A percentile compares a stretch with the other conserved stretches of the same genome.
Conservation (phyloP, 2,888 invertebrate genomes). For the Chymomyza procnemis region DNA sequence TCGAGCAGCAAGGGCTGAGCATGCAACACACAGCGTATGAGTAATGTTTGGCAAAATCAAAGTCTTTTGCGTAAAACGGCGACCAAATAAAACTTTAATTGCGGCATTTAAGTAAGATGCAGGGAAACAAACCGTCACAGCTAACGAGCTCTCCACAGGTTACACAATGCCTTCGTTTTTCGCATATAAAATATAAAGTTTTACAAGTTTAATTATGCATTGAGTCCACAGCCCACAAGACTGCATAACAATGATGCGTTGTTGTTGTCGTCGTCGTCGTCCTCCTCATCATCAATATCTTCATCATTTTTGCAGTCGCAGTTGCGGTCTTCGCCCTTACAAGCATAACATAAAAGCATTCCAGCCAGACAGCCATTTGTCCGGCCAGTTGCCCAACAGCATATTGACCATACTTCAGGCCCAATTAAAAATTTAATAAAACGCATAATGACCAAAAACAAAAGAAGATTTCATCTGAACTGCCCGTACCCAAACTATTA, state of each 20-base stretch:
- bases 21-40: conserved; percentile 47
- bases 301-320: not conserved
- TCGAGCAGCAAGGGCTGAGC: conserved; percentile 46
- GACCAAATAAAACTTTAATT: conserved; percentile 12
- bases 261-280: not conserved
- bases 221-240: conserved; percentile 11
- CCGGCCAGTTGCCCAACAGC: not conserved
- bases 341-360: not conserved
- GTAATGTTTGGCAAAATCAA: conserved; percentile 33
- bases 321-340: not conserved
- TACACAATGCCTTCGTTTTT: conserved; percentile 10
- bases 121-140: conserved; percentile 6
- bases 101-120: not conserved
- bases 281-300: not conserved
- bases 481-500: not conserved
- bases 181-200: conserved; percentile 10
- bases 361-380: not conserved
- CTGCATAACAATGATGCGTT: conserved; percentile 20
- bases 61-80: not conserved
- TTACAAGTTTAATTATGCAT: conserved; percentile 38
- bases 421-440: conserved; percentile 37
- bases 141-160: not conserved
- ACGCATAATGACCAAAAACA: conserved; percentile 10
- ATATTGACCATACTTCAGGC: conserved; percentile 3
- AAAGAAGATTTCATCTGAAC: not conserved